phyloP scores from a whole-genome alignment of 2,113 vertebrate genomes.

The Cynopterus brachyotis region DNA sequence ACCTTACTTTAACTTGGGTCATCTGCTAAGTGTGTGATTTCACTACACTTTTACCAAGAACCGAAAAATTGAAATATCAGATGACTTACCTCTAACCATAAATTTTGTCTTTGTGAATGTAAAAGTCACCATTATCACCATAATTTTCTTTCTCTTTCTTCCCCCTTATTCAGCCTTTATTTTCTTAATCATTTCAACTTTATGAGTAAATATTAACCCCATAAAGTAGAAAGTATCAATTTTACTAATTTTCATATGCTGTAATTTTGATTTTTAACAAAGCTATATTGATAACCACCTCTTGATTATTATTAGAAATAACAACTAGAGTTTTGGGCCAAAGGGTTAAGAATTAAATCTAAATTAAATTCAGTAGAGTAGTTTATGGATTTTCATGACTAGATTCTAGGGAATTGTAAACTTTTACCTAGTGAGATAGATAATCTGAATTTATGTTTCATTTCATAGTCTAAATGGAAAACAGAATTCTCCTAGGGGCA shows the following conservation, averaged over 20 bases:
- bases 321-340: not conserved
- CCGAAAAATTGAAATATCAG: not conserved
- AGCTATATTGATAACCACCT: not conserved
- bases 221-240: not conserved
- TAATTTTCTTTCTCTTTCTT: not conserved
- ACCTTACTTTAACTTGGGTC: not conserved
- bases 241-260: constrained; percentile 8
- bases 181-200: not conserved
- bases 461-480: not conserved
- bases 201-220: not conserved
- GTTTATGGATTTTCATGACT: not conserved
- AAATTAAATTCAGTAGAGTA: not conserved
- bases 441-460: not conserved
- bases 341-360: not conserved
- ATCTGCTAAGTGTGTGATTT: not conserved
- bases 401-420: not conserved
- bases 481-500: not conserved
- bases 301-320: not conserved
- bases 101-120: not conserved
- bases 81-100: not conserved
- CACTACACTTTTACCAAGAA: not conserved
- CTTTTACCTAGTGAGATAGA: not conserved
- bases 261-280: not conserved
- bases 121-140: not conserved
- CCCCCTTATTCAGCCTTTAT: not conserved